phyloP scores from a whole-genome alignment of 2,888 invertebrate species.

The Andrena hattorfiana region DNA sequence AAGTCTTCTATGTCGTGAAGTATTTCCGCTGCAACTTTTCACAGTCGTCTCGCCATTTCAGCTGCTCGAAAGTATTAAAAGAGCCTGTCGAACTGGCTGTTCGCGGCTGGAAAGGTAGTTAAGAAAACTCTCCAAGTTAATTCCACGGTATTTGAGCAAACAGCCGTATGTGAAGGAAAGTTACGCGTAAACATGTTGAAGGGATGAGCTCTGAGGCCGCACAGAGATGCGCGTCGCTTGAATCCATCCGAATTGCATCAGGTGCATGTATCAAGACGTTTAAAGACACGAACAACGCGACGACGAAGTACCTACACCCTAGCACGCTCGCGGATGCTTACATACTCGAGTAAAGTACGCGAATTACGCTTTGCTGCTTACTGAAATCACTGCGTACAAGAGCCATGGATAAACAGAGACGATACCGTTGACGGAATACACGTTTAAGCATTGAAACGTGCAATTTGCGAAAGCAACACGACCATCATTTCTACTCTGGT shows the following conservation, averaged over 20 bases:
- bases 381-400: slow-evolving; percentile 16
- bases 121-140: neutral
- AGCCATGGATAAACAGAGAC: slow-evolving; percentile 29
- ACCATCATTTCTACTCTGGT: neutral
- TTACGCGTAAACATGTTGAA: slow-evolving; percentile 7
- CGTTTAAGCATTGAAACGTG: neutral
- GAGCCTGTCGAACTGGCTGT: neutral
- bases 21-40: no score
- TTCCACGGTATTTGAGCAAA: slow-evolving; percentile 4
- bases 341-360: slow-evolving; percentile 19
- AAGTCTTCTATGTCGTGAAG: no score
- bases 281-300: slow-evolving; percentile 25
- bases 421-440: slow-evolving; percentile 17
- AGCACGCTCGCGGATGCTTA: neutral
- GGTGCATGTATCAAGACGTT: slow-evolving; percentile 40
- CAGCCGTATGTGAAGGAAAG: neutral
- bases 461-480: neutral
- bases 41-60: no score
- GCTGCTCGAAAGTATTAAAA: neutral
- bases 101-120: neutral
- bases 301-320: neutral
- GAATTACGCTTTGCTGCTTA: slow-evolving; percentile 41
- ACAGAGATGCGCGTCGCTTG: slow-evolving; percentile 18
- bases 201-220: slow-evolving; percentile 16
- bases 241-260: slow-evolving; percentile 41